Base-by-base conservation (phyloP, 2,888 invertebrate genomes). In the Liodrosophila aerea region DNA sequence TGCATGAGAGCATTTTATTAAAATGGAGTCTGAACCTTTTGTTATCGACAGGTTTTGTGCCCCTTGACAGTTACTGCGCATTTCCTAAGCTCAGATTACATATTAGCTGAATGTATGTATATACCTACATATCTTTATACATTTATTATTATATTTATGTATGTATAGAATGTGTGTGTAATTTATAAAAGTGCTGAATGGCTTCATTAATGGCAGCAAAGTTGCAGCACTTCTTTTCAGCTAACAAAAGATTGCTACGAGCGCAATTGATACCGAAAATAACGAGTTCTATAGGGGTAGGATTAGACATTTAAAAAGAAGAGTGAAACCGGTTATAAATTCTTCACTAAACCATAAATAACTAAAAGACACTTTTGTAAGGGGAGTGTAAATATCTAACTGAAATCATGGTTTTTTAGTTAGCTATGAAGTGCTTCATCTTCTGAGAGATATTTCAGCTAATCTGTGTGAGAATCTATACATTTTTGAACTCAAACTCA, bases 11-110 rank as follows among this genome's bases (percentile, higher is more conserved):
- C 45, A 61, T 40, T 54, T 46, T 41, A 40, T 47, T 40, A 69
- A 76, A 80, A 83, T 78, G 78, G 80, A 61, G 65, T 43, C 64
- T 44, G 54, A 62, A 15, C 39, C 56, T 61, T 57, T 69, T 74
- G 49, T 62, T 51, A n/a, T 31, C 40, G 46, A 60, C 64, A 71
- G 54, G 68, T 68, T 67, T 57, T 44, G 53, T 39, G 22, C 18
- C 15, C 16, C 12, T 29, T 40, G 39, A n/a, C 16, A 47, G 53
- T 57, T 8, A 9, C 33, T 33, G 12, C 12, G 15, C 11, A 11
- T 22, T n/a, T 7, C 43, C 7, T 16, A 45, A 46, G 22, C 31
- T 46, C 31, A 30, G 29, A 46, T 39, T 47, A 22, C 11, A 11
- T n/a, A 18, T 9, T 13, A 3, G 16, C 3, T n/a, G n/a, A n/a